Evolutionary conservation across 2,888 invertebrate species (phyloP), one percentile per base, ranked within the genome.

Genomic region (Stenchaetothrips biformis): DNA sequence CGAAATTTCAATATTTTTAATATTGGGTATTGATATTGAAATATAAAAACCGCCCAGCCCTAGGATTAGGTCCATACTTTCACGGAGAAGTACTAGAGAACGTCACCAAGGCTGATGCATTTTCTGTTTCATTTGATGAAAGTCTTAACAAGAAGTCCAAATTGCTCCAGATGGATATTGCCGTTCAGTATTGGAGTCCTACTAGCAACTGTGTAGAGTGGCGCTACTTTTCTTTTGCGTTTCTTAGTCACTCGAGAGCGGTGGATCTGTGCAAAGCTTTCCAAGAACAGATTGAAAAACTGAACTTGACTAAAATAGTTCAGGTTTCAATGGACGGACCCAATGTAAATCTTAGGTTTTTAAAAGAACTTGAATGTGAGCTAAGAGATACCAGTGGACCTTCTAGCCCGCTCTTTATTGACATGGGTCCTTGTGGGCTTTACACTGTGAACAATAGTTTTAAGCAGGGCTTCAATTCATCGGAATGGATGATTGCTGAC

Each of bases 401-500:
- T n/a, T n/a, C n/a, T n/a, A n/a, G 82, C 78, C 79, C 80, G 7
- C n/a, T 80, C 53, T 81, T 84, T 18, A 77, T 85, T 27, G 82
- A 85, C 47, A 82, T 85, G 74, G 85, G 85, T 77, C 83, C 83
- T 62, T 86, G 85, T 79, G 84, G 84, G 79, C 82, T 86, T 9
- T 85, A 85, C 81, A 82, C 83, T 27, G 81, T 85, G 25, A 83
- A 85, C 82, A 83, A 84, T n/a, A 83, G 84, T 25, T 84, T 85
- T 47, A 84, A 84, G 82, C 83, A 84, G 13, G 85, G 83, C 2
- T 82, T 83, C n/a, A 82, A 81, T 25, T 81, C 80, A 79, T 82
- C 83, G 18, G 79, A 81, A 3, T 85, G 85, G 84, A 78, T 82
- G 8, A 74, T 85, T 48, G 80, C 81, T 7, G 77, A 79, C 77